Percentiles rank a stretch among this genome's conserved stretches.
phyloP scores from a whole-genome alignment of 2,888 invertebrate genomes.

The Hypselothyrea guttata region DNA sequence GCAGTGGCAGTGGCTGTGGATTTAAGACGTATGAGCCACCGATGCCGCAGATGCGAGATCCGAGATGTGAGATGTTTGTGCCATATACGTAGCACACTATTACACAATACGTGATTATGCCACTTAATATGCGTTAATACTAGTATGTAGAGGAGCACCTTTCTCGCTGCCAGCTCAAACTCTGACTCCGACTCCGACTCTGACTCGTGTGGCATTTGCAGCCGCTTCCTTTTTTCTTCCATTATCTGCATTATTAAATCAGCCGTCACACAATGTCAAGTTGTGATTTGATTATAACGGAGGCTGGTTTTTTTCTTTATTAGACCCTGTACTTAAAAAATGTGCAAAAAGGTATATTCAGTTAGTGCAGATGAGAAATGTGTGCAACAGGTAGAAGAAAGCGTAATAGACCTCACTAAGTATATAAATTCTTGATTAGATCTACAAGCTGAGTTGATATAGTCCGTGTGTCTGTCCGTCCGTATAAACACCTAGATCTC shows the following conservation, averaged over 20 bases:
- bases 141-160: conserved; percentile 37
- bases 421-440: too few relatives aligned
- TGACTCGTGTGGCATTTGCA: conserved; percentile 6
- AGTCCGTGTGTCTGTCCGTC: conserved; percentile 17
- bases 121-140: conserved; percentile 70
- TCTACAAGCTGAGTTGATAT: too few relatives aligned
- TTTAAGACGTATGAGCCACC: conserved; percentile 32
- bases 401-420: too few relatives aligned
- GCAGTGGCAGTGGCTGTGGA: too few relatives aligned
- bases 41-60: conserved; percentile 36
- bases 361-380: too few relatives aligned
- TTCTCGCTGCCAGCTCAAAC: conserved; percentile 24
- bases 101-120: conserved; percentile 52
- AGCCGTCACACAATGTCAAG: conserved; percentile 64
- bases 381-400: too few relatives aligned
- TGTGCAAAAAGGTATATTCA: too few relatives aligned
- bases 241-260: conserved; percentile 28
- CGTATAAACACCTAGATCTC: too few relatives aligned
- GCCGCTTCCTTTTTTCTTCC: conserved; percentile 48
- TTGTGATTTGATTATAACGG: conserved; percentile 62
- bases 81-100: conserved; percentile 16
- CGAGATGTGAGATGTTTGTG: conserved; percentile 33
- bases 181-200: conserved; percentile 9
- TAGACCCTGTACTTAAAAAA: too few relatives aligned
- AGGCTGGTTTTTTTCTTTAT: conserved; percentile 1